Evolutionary conservation across 1,140 invertebrate genomes (phyloP), one percentile per base, ranked within the genome.

Genomic region (Goniozus legneri): DNA sequence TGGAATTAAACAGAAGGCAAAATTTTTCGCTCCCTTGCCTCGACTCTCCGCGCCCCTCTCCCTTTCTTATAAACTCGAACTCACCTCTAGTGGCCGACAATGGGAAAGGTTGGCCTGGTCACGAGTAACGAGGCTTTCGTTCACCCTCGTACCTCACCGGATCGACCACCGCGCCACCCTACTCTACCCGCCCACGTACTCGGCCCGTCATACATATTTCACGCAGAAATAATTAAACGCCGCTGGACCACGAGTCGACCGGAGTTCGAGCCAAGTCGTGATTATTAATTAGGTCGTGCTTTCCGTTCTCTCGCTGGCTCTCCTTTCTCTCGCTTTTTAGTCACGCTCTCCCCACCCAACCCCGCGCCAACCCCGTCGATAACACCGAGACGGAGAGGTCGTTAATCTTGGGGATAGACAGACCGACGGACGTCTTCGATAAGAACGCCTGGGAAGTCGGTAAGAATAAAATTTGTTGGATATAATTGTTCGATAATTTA

Each of bases 211-310:
- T 69, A 61, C 65, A 69, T 67, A 67, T 69, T 71, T 71, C 60
- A 67, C 64, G 49, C 58, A 50, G 65, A 65, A 67, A 69, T 69
- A 69, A 71, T 71, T 69, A 71, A 71, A 69, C 66, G 56, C 41
- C 54, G 60, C 58, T 57, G 66, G 63, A 61, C 62, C 60, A 43
- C 49, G 60, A 65, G 55, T 53, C 54, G 54, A 42, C 47, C 30
- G 41, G 51, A 53, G 44, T 27, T 46, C 47, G 47, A 50, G 47
- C 35, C 24, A 21, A 43, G 37, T 45, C 15, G 39, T 57, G 63
- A 68, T 67, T 69, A 65, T 65, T 58, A 58, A 58, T 58, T 53
- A 58, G 56, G 56, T 57, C 54, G 56, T 49, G 35, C 42, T 27
- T 27, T 27, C 4, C 4, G n/a, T n/a, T n/a, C n/a, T n/a, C n/a